These are phyloP conservation scores for Xyrauchen texanus DNA, from an alignment of 2,113 vertebrate genomes.

Conservation along the genomic window DNA sequence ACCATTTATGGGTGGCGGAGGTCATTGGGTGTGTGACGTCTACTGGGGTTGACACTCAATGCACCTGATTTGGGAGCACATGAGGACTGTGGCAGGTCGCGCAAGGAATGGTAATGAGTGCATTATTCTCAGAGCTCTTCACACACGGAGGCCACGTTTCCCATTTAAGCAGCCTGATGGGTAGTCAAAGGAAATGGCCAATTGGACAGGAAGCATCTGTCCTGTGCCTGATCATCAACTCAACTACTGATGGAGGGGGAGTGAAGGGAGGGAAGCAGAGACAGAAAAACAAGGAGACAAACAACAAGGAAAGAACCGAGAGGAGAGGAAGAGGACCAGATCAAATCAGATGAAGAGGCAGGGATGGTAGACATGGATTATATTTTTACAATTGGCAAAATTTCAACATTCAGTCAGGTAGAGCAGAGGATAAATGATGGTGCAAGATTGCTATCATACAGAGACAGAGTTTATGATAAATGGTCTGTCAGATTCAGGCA, in stretches of 20 bases:
- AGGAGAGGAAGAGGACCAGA: conserved; percentile 6
- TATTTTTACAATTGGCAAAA: conserved; percentile 5
- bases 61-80: conserved; percentile 3
- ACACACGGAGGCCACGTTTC: conserved; percentile 26
- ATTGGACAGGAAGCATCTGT: conserved; percentile 40
- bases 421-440: conserved; percentile 8
- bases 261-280: not conserved
- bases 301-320: conserved; percentile 1
- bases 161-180: conserved; percentile 45
- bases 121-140: conserved; percentile 50
- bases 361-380: not conserved
- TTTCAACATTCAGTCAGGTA: conserved; percentile 14
- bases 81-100: conserved; percentile 21
- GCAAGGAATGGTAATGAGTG: conserved; percentile 44
- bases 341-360: not conserved
- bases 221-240: conserved; percentile 39
- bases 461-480: conserved; percentile 21
- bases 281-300: not conserved
- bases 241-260: not conserved
- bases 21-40: conserved; percentile 2
- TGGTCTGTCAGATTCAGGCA: conserved; percentile 28
- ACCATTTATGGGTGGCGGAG: not conserved
- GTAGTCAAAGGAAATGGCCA: conserved; percentile 33
- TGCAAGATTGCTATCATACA: conserved; percentile 20
- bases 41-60: not conserved